A percentile compares a stretch with the other conserved stretches of the same genome.
These are phyloP conservation scores for Hippocampus comes DNA, from an alignment of 2,113 vertebrate species.

Conservation along the genomic window DNA sequence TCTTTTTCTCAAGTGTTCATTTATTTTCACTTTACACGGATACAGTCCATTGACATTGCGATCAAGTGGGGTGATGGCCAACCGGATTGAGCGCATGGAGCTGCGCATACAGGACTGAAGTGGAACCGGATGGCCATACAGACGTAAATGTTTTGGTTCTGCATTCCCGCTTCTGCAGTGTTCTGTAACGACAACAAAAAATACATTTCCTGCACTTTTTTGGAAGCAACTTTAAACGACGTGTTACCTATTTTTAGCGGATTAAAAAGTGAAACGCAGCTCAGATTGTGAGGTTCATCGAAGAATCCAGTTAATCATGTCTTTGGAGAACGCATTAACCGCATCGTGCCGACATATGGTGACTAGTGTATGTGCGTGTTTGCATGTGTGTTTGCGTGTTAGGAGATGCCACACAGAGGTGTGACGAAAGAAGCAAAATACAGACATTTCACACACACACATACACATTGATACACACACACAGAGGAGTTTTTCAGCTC, in stretches of 20 bases:
- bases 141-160: no score
- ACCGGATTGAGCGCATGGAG: no score
- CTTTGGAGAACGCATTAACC: background rate
- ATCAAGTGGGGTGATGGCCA: no score
- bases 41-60: no score
- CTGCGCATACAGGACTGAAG: no score
- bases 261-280: background rate
- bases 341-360: constrained; percentile 3
- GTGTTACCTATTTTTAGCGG: background rate
- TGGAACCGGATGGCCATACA: no score
- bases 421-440: constrained; percentile 98
- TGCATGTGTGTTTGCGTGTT: constrained; percentile 45
- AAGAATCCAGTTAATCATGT: background rate
- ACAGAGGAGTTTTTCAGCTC: constrained; percentile 87
- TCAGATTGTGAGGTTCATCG: background rate
- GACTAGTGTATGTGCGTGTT: constrained; percentile 35
- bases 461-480: constrained; percentile 17
- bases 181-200: no score
- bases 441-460: constrained; percentile 81
- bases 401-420: constrained; percentile 95
- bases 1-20: no score
- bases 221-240: background rate
- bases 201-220: background rate
- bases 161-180: no score
- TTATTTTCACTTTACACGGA: no score